A percentile compares a stretch with the other conserved stretches of the same genome.
Evolutionary conservation across 2,113 vertebrate species (phyloP).

Genomic region (Murina feae): DNA sequence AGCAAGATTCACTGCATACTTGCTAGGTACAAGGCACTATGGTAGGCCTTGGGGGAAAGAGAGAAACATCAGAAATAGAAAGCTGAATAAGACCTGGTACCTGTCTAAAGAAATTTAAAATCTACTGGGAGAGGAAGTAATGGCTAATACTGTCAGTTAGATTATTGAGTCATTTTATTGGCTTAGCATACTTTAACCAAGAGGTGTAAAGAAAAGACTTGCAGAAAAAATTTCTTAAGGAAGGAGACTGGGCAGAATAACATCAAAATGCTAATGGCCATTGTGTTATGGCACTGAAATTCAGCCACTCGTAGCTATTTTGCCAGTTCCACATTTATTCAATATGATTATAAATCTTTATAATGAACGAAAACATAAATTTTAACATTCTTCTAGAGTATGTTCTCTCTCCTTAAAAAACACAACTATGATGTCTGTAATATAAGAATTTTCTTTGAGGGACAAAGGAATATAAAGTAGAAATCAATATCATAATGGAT

Average conservation of each 20-base stretch:
- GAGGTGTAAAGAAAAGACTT: not conserved
- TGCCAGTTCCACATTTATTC: not conserved
- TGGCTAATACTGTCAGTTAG: not conserved
- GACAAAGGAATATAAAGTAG: not conserved
- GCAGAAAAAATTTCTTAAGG: not conserved
- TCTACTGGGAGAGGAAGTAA: not conserved
- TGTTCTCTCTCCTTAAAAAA: constrained; percentile 2
- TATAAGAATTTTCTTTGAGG: not conserved
- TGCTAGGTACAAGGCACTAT: not conserved
- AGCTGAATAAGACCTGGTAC: not conserved
- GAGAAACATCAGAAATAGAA: constrained; percentile 17
- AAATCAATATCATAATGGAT: not conserved
- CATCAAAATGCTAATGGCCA: not conserved
- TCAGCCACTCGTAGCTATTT: not conserved
- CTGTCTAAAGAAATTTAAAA: constrained; percentile 18
- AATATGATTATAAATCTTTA: not conserved
- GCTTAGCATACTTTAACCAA: constrained; percentile 16
- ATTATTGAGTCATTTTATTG: not conserved
- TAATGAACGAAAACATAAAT: not conserved
- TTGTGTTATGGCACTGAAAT: not conserved
- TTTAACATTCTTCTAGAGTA: not conserved
- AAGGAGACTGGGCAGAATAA: not conserved
- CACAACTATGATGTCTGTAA: not conserved
- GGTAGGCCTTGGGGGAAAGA: not conserved
- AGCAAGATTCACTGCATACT: not conserved